These are phyloP conservation scores for Benthochromis sp. DNA, from an alignment of 2,113 vertebrate genomes.

Conservation along the genomic window DNA sequence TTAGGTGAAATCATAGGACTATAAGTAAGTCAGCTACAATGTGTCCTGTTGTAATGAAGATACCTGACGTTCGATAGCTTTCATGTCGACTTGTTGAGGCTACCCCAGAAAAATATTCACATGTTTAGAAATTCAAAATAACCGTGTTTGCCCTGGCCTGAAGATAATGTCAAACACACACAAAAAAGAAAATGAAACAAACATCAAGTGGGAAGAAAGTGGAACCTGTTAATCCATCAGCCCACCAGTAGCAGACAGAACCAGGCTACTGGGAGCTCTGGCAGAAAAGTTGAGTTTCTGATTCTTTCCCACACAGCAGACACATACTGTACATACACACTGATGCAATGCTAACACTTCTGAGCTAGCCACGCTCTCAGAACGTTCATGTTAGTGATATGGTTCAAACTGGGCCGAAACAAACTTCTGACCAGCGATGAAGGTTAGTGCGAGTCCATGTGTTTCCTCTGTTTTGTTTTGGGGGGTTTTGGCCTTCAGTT, in stretches of 20 bases:
- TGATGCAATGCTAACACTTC: constrained; percentile 52
- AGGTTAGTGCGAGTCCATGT: neutral
- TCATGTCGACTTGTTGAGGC: neutral
- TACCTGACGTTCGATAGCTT: neutral
- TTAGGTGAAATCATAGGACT: neutral
- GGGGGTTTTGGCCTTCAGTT: constrained; percentile 5
- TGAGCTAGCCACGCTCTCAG: neutral
- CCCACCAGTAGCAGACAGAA: constrained; percentile 3
- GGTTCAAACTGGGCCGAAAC: neutral
- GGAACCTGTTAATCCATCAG: neutral
- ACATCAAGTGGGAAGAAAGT: neutral
- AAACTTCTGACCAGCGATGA: neutral
- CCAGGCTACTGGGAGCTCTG: neutral
- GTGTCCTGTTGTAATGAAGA: neutral
- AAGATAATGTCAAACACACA: neutral
- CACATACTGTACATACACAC: constrained; percentile 29
- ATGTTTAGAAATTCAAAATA: neutral
- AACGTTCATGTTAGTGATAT: neutral
- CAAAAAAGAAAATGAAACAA: neutral
- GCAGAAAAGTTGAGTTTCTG: constrained; percentile 3
- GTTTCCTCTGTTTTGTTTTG: neutral
- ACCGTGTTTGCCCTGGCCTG: neutral
- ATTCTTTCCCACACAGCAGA: constrained; percentile 4
- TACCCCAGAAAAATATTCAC: neutral
- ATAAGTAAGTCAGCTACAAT: neutral